Base-by-base conservation (phyloP, 92 coral and sea anemone species). In the Virgularia gustaviana region DNA sequence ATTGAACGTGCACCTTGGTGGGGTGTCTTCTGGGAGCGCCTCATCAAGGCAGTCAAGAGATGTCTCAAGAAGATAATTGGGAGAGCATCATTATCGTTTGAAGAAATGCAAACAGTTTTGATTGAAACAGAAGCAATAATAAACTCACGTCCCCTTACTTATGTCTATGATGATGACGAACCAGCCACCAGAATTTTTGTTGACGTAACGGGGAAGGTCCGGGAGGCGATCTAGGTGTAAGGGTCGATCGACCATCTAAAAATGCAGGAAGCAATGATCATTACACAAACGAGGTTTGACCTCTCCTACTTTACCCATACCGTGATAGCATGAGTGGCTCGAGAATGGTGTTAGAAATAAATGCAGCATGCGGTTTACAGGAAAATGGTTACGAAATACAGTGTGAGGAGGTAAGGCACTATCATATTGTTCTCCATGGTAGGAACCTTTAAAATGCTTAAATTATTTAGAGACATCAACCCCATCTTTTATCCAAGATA, bases 161-260 rank as follows among this genome's bases (percentile, higher is more conserved):
- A 71, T 65, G 73, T 79, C 35, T 72, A 71, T 36, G 83, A 72
- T 31, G 80, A 72, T 52, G 57, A 36, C 30, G 79, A 74, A 36
- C 75, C 79, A 13, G 32, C n/a, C n/a, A n/a, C n/a, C n/a, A n/a
- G n/a, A n/a, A n/a, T n/a, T n/a, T n/a, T n/a, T n/a, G n/a, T n/a
- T n/a, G n/a, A n/a, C n/a, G n/a, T n/a, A n/a, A n/a, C n/a, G n/a
- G n/a, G n/a, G n/a, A n/a, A n/a, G n/a, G n/a, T n/a, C n/a, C n/a
- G n/a, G n/a, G n/a, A n/a, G n/a, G n/a, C n/a, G n/a, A n/a, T n/a
- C n/a, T n/a, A n/a, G n/a, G n/a, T n/a, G n/a, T n/a, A n/a, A n/a
- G n/a, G n/a, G n/a, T n/a, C n/a, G n/a, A n/a, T n/a, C n/a, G n/a
- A n/a, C n/a, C n/a, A n/a, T n/a, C n/a, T n/a, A n/a, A n/a, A n/a